phyloP scores from a whole-genome alignment of 2,113 vertebrate genomes.

The Myrmophylax atrothorax region DNA sequence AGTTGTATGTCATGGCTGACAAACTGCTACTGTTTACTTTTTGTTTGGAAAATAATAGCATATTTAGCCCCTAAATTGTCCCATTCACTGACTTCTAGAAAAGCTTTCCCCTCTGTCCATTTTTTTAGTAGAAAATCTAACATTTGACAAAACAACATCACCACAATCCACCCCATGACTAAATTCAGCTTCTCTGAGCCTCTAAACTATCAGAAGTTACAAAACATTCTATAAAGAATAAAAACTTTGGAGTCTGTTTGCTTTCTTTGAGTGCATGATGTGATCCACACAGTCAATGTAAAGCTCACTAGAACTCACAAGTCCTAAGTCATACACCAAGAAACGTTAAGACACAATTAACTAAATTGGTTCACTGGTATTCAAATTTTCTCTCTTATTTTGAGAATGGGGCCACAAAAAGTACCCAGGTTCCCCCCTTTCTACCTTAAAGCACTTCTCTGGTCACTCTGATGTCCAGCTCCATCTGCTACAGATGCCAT shows the following conservation, averaged over 20 bases:
- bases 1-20: neutral
- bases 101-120: neutral
- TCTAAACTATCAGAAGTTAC: neutral
- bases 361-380: too few species aligned
- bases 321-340: neutral
- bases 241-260: neutral
- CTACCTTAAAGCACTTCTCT: neutral
- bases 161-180: neutral
- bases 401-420: neutral
- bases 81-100: neutral
- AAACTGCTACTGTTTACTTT: neutral
- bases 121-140: neutral
- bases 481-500: neutral
- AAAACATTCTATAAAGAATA: neutral
- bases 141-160: neutral
- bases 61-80: neutral
- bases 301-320: neutral
- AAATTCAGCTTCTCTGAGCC: neutral
- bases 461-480: neutral
- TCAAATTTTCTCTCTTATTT: neutral
- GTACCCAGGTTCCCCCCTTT: neutral
- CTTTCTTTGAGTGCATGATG: neutral
- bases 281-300: neutral
- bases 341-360: neutral
- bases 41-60: neutral